Percentiles rank a stretch among this genome's conserved stretches.
Evolutionary conservation across 2,888 invertebrate genomes (phyloP).

Genomic region (Falcaria lacertinaria): DNA sequence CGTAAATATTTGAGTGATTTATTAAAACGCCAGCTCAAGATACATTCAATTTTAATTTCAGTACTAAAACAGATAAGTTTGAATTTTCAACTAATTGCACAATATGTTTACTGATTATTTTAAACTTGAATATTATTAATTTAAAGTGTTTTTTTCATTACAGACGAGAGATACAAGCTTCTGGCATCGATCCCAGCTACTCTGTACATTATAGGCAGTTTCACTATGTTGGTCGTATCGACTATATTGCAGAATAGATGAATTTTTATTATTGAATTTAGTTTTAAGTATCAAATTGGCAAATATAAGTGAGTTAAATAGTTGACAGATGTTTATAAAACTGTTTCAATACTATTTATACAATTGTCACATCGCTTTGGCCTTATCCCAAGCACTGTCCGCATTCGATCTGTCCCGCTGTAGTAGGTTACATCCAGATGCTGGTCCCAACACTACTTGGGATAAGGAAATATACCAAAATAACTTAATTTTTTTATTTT

Average conservation of each 20-base stretch:
- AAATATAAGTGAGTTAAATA: neutral
- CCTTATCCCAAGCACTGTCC: too few relatives aligned
- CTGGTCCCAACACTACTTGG: too few relatives aligned
- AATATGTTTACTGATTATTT: constrained; percentile 2
- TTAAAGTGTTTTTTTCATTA: constrained; percentile 54
- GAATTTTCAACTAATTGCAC: constrained; percentile 23
- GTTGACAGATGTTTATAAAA: too few relatives aligned
- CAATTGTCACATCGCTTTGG: too few relatives aligned
- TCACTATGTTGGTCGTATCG: constrained; percentile 81
- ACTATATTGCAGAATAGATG: constrained; percentile 55
- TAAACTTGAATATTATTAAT: constrained; percentile 7
- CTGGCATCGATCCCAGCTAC: constrained; percentile 89
- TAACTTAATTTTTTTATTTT: too few relatives aligned
- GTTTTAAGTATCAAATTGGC: neutral
- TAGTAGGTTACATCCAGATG: too few relatives aligned
- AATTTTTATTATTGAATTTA: constrained; percentile 9
- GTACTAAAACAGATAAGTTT: constrained; percentile 8
- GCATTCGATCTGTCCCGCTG: too few relatives aligned
- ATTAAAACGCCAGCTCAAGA: too few relatives aligned
- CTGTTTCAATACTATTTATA: too few relatives aligned
- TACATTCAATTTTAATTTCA: constrained; percentile 3
- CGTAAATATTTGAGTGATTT: too few relatives aligned
- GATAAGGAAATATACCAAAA: too few relatives aligned
- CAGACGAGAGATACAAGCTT: constrained; percentile 88
- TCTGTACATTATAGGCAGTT: constrained; percentile 86